These are phyloP conservation scores for Cephus spinipes DNA, from an alignment of 2,888 invertebrate genomes.

Conservation along the genomic window DNA sequence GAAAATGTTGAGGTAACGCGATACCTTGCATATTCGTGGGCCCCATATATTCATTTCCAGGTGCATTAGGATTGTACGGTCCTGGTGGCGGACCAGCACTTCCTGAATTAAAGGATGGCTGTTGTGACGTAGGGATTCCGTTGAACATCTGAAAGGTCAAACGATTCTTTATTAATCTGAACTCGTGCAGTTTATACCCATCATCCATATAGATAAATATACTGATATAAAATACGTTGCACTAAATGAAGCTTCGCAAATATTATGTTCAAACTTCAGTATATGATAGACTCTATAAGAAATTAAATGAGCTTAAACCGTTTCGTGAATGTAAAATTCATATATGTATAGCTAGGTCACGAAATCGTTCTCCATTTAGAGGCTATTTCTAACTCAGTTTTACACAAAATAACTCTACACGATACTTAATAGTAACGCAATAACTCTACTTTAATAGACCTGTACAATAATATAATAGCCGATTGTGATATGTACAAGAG, in stretches of 20 bases:
- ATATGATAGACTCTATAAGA: not conserved
- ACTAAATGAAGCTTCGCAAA: not conserved
- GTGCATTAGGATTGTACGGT: constrained; percentile 48
- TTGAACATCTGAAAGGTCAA: constrained; percentile 51
- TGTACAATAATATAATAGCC: too few relatives aligned
- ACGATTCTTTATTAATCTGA: too few relatives aligned
- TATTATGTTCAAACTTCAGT: not conserved
- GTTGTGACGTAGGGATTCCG: constrained; percentile 54
- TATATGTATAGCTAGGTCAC: too few relatives aligned
- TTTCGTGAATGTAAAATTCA: not conserved
- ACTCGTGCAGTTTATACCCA: too few relatives aligned
- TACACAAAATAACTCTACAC: too few relatives aligned
- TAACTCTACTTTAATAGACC: too few relatives aligned
- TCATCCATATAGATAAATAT: too few relatives aligned
- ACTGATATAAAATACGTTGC: too few relatives aligned
- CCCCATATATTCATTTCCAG: constrained; percentile 52
- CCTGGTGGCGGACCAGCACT: constrained; percentile 39
- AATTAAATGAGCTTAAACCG: not conserved
- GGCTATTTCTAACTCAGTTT: not conserved
- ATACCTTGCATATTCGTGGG: constrained; percentile 51
- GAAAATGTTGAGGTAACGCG: constrained; percentile 56
- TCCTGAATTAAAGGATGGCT: constrained; percentile 41
- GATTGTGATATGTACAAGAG: too few relatives aligned
- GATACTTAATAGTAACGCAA: too few relatives aligned
- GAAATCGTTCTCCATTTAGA: not conserved